Base-by-base conservation (phyloP, 1,140 invertebrate genomes). In the Brachystomella parvula region DNA sequence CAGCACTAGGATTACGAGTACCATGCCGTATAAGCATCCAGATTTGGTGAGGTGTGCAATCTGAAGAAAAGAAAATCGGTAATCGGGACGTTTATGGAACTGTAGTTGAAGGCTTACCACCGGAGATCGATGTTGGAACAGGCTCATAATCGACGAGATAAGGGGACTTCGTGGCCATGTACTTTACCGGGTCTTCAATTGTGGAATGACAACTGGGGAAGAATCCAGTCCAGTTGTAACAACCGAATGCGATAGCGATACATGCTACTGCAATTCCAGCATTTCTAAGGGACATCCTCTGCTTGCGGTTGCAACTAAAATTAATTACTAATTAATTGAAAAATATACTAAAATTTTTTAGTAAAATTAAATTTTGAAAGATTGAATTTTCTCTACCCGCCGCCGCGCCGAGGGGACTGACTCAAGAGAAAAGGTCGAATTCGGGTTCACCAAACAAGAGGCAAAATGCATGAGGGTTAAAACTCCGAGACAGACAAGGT, bases 1-100 rank as follows among this genome's bases (percentile, higher is more conserved):
- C 79, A 59, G 76, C 74, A 56, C 81, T 81, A 12, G 86, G 85
- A 76, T 82, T 84, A 60, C 86, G 78, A 30, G 85, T 86, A 2
- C 86, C 87, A 77, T 88, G 87, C 28, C 87, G 79, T 29, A 86
- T 74, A 2, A 87, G 71, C 56, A 84, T 78, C 85, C 85, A 87
- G 49, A 86, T 80, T 72, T 85, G 84, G 53, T 77, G 77, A 24
- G 82, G 76, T 32, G 72, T 72, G 76, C 86, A 87, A 68, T 80
- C 86, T 86, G 24, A 12, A 53, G 49, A 53, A 24, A 9, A 53
- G 9, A 53, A 39, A 39, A 19, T 19, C 35, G 35, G 29, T 68
- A 61, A 21, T 35, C 2, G 9, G 57, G 35, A 49, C 2, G 21
- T 15, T 61, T 33, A 63, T 15, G 6, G 17, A 28, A 21, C 6